Evolutionary conservation across 2,113 vertebrate genomes (phyloP).

Genomic region (Catharus bicknelli): DNA sequence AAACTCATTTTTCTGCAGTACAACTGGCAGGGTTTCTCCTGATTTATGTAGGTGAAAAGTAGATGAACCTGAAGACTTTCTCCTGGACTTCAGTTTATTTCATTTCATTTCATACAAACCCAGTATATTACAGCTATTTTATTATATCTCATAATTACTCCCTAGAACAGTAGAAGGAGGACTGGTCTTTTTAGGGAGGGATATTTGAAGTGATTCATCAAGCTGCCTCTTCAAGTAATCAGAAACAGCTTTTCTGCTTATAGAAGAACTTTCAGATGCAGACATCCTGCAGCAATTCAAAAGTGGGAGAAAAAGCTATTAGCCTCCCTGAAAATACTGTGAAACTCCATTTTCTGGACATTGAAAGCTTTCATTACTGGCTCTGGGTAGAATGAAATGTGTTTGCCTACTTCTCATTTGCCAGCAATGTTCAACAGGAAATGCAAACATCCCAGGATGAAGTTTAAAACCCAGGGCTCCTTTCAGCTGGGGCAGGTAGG

Average conservation of each 20-base stretch:
- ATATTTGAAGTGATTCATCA: conserved; percentile 9
- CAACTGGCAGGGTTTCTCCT: background rate
- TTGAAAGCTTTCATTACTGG: background rate
- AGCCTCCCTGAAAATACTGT: background rate
- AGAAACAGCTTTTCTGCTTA: background rate
- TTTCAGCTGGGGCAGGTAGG: background rate
- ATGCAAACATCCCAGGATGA: background rate
- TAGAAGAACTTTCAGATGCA: background rate
- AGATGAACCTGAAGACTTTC: background rate
- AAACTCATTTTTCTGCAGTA: background rate
- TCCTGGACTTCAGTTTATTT: background rate
- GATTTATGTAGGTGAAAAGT: background rate
- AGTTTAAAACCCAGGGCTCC: background rate
- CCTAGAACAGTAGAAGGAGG: background rate
- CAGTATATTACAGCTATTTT: background rate
- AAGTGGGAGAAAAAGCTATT: background rate
- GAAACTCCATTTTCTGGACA: background rate
- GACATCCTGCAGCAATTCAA: background rate
- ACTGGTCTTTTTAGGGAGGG: background rate
- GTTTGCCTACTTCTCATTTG: background rate
- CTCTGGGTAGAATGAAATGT: background rate
- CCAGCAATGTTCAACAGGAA: background rate
- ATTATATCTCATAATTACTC: background rate
- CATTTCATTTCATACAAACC: background rate
- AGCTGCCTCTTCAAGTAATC: background rate